These are phyloP conservation scores for Drosophila kurseongensis DNA, from an alignment of 1,140 invertebrate genomes.

Conservation along the genomic window DNA sequence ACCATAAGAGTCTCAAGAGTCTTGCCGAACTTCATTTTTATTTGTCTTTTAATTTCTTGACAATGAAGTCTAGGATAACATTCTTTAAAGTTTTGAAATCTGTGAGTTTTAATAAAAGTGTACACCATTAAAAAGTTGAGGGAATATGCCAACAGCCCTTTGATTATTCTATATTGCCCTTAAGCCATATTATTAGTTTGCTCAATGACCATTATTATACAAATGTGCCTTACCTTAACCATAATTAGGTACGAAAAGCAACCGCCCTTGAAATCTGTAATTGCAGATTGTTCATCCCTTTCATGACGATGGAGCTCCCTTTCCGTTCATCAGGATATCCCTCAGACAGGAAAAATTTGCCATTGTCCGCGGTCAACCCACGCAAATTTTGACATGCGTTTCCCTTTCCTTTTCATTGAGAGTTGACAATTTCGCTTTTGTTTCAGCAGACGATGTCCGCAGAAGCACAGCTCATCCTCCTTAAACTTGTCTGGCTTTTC, in stretches of 20 bases:
- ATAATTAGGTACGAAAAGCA: constrained; percentile 4
- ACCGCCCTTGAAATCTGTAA: constrained; percentile 11
- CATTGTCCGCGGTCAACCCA: constrained; percentile 28
- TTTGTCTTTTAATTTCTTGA: background rate
- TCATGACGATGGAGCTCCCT: background rate
- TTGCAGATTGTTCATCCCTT: constrained; percentile 5
- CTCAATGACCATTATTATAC: constrained; percentile 3
- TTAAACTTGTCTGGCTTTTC: constrained; percentile 28
- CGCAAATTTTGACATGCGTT: constrained; percentile 56
- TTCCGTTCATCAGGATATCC: background rate
- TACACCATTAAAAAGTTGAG: too few relatives aligned
- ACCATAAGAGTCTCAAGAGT: constrained; percentile 63
- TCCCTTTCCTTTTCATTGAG: constrained; percentile 3
- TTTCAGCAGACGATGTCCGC: constrained; percentile 50
- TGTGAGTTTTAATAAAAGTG: too few relatives aligned
- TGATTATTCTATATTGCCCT: background rate
- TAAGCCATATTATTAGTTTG: constrained; percentile 1
- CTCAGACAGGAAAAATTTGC: background rate
- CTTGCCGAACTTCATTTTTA: constrained; percentile 69
- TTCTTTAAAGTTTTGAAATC: too few relatives aligned
- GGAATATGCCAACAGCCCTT: background rate
- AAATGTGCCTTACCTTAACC: background rate
- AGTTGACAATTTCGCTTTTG: constrained; percentile 59
- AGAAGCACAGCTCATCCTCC: constrained; percentile 3
- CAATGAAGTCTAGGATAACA: background rate